Evolutionary conservation across 2,113 vertebrate species (phyloP).

Genomic region (Labrus mixtus): DNA sequence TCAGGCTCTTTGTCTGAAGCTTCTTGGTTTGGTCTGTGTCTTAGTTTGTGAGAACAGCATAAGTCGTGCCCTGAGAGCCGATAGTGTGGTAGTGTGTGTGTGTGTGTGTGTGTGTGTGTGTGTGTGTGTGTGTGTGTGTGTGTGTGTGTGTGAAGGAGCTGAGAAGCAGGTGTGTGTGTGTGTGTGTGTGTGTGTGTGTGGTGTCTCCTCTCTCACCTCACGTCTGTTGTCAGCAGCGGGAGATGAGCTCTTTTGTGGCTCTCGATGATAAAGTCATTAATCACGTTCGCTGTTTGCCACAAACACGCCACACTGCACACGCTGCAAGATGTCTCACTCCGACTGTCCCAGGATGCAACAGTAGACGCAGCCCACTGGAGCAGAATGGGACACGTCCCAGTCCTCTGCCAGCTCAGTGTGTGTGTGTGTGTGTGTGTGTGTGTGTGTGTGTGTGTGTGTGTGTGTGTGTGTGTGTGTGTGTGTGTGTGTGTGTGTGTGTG

Average conservation of each 20-base stretch:
- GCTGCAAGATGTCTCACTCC: slow-evolving; percentile 54
- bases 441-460: not conserved
- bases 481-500: not conserved
- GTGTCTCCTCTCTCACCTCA: not conserved
- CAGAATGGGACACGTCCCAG: slow-evolving; percentile 31
- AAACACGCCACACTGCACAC: slow-evolving; percentile 41
- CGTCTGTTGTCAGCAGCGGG: slow-evolving; percentile 38
- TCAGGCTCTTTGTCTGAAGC: slow-evolving; percentile 4
- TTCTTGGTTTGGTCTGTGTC: slow-evolving; percentile 3
- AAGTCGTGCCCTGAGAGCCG: not conserved
- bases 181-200: not conserved
- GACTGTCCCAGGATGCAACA: slow-evolving; percentile 39
- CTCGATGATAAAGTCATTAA: slow-evolving; percentile 72
- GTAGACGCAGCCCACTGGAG: slow-evolving; percentile 40
- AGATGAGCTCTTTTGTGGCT: slow-evolving; percentile 45
- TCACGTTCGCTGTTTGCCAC: slow-evolving; percentile 58
- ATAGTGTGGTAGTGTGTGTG: not conserved
- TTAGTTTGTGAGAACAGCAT: slow-evolving; percentile 12
- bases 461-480: not conserved
- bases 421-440: not conserved
- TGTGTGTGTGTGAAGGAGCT: too few species aligned
- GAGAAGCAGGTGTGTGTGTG: too few species aligned
- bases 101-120: not conserved
- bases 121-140: not conserved
- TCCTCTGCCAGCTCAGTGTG: not conserved